These are phyloP conservation scores for Anastatus disparis DNA, from an alignment of 1,140 invertebrate species.

Conservation along the genomic window DNA sequence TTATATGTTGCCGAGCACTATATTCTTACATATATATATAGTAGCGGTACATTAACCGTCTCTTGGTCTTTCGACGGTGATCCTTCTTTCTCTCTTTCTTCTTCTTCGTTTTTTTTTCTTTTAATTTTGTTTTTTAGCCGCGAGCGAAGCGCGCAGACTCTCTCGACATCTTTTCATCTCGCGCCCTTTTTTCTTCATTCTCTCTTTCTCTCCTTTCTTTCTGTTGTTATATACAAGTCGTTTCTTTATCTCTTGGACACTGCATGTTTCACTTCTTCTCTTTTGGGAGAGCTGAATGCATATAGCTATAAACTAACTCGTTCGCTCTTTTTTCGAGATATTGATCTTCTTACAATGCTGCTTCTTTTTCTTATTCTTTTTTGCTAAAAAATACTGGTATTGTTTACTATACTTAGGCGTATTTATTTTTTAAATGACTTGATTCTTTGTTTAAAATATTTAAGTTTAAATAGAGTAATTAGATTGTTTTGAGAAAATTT, in stretches of 20 bases:
- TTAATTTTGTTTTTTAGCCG: too few species aligned
- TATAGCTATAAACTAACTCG: constrained; percentile 6
- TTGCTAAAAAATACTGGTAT: too few species aligned
- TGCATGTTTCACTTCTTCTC: too few species aligned
- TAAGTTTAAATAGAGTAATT: too few species aligned
- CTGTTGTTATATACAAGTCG: neutral
- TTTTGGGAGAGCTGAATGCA: constrained; percentile 1
- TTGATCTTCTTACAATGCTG: neutral
- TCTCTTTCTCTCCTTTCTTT: neutral
- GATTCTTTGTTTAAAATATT: too few species aligned
- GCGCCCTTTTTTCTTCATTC: constrained; percentile 12
- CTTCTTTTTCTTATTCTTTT: too few species aligned
- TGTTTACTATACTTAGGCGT: too few species aligned
- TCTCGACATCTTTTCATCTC: constrained; percentile 22
- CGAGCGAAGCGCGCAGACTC: neutral
- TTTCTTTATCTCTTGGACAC: too few species aligned
- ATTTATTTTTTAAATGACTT: too few species aligned
- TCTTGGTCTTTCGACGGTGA: constrained; percentile 5
- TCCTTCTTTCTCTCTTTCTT: neutral
- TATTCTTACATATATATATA: too few species aligned
- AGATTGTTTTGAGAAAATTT: too few species aligned
- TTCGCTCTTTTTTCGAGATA: constrained; percentile 25
- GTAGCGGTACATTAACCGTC: constrained; percentile 55
- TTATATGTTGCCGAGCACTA: neutral
- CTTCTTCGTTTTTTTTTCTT: neutral